These are phyloP conservation scores for Myxocyprinus asiaticus DNA, from an alignment of 2,113 vertebrate genomes.

Conservation along the genomic window DNA sequence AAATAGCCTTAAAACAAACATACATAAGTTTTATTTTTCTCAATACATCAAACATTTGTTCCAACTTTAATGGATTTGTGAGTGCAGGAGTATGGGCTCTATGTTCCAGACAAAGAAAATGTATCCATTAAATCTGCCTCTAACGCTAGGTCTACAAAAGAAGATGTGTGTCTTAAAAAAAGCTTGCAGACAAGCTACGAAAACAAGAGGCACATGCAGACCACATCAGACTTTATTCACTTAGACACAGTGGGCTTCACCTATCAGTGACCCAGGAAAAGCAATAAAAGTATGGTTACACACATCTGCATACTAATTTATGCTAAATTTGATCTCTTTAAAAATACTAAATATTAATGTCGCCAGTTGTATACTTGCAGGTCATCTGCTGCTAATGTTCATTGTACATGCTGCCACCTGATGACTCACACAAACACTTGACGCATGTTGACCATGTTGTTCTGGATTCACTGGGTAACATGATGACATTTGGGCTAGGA, in stretches of 20 bases:
- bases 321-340: slow-evolving; percentile 1
- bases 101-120: slow-evolving; percentile 21
- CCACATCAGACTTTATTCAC: background rate
- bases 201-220: background rate
- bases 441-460: background rate
- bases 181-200: background rate
- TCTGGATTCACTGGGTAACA: background rate
- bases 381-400: slow-evolving; percentile 2
- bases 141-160: background rate
- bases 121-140: slow-evolving; percentile 7
- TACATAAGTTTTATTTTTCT: background rate
- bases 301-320: slow-evolving; percentile 8
- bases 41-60: background rate
- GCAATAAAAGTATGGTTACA: background rate
- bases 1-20: background rate
- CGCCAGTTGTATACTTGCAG: slow-evolving; percentile 25
- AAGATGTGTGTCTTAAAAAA: background rate
- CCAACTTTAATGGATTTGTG: slow-evolving; percentile 22
- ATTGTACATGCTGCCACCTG: background rate
- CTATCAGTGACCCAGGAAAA: background rate
- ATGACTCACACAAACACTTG: background rate
- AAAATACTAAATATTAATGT: slow-evolving; percentile 29
- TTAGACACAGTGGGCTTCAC: background rate
- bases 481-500: slow-evolving; percentile 3
- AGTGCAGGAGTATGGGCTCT: background rate